These are phyloP conservation scores for Cotesia congregata DNA, from an alignment of 2,888 invertebrate species.

Conservation along the genomic window DNA sequence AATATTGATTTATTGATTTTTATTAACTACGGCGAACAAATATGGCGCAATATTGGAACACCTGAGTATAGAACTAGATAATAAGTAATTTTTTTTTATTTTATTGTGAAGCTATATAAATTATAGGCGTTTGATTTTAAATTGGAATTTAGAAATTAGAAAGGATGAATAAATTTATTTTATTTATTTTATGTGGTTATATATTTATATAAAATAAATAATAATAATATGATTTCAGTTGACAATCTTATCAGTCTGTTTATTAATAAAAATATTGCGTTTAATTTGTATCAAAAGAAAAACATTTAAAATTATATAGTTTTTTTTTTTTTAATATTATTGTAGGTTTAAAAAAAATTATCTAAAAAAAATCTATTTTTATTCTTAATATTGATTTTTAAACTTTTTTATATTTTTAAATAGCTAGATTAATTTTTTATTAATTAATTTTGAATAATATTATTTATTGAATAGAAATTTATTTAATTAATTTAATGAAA, in stretches of 20 bases:
- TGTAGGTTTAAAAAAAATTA: neutral
- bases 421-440: too few relatives aligned
- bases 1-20: conserved; percentile 13
- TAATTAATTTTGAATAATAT: too few relatives aligned
- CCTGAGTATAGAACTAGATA: neutral
- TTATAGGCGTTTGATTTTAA: neutral
- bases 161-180: neutral
- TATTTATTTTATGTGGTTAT: neutral
- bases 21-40: neutral
- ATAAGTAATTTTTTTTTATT: neutral
- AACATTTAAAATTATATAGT: neutral
- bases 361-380: neutral
- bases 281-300: neutral
- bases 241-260: conserved; percentile 19
- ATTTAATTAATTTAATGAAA: neutral
- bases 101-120: neutral
- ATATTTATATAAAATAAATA: neutral
- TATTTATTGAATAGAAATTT: too few relatives aligned
- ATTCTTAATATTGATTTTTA: too few relatives aligned
- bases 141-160: neutral
- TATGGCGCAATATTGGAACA: conserved; percentile 32
- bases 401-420: too few relatives aligned
- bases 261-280: conserved; percentile 37
- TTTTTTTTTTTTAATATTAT: neutral
- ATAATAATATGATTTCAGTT: conserved; percentile 16